Evolutionary conservation across 2,888 invertebrate species (phyloP).

Genomic region (Odontomyia ornata): DNA sequence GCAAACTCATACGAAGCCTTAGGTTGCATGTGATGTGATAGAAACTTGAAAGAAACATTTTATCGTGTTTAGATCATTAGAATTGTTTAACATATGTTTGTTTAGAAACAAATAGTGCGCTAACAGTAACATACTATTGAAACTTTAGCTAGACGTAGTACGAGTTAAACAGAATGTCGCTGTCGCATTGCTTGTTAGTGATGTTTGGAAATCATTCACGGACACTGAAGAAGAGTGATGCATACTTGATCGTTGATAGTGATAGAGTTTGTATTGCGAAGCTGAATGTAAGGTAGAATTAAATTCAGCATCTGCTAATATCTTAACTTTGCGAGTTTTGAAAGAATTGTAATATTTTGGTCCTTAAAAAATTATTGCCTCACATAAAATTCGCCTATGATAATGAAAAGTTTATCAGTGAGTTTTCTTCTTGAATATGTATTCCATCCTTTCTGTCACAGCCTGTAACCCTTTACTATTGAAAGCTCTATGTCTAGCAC

Average conservation of each 20-base stretch:
- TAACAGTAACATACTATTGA: slow-evolving; percentile 40
- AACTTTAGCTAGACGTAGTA: not conserved
- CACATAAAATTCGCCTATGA: too few species aligned
- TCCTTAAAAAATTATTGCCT: too few species aligned
- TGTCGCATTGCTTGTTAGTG: slow-evolving; percentile 5
- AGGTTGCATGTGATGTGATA: not conserved
- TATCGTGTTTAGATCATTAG: slow-evolving; percentile 40
- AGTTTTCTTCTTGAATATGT: not conserved
- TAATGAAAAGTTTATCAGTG: too few species aligned
- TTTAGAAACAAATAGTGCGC: slow-evolving; percentile 43
- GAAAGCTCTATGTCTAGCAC: not conserved
- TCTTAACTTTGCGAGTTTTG: too few species aligned
- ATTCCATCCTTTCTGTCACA: too few species aligned
- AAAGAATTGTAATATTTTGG: too few species aligned
- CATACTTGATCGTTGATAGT: not conserved
- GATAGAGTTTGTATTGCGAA: not conserved
- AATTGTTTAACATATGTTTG: slow-evolving; percentile 43
- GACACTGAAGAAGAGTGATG: slow-evolving; percentile 4
- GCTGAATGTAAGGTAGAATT: too few species aligned
- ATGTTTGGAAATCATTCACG: not conserved
- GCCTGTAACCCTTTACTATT: too few species aligned
- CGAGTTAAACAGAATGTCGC: not conserved
- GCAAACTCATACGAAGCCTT: slow-evolving; percentile 2
- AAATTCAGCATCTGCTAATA: too few species aligned
- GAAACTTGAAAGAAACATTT: slow-evolving; percentile 17